Evolutionary conservation across 2,113 vertebrate genomes (phyloP).

Genomic region (Alaudala cheleensis): DNA sequence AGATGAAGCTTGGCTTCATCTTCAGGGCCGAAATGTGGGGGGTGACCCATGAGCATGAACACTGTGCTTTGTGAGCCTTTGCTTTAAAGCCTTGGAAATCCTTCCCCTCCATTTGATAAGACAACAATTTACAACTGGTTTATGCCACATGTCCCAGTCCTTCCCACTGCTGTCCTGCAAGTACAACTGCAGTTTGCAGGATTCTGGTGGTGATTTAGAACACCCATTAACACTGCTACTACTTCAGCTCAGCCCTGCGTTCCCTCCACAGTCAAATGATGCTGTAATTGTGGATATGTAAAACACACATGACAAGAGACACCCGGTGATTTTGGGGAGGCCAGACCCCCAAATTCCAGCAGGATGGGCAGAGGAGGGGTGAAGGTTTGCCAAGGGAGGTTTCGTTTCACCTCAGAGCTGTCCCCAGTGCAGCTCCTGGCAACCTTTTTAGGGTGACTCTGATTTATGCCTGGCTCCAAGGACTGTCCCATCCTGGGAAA

Average conservation of each 20-base stretch:
- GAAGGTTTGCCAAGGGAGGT: not conserved
- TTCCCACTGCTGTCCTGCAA: not conserved
- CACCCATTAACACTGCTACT: not conserved
- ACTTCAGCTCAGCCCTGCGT: not conserved
- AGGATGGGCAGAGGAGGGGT: not conserved
- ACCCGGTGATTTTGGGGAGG: not conserved
- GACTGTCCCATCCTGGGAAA: not conserved
- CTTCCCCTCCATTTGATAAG: not conserved
- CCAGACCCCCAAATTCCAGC: not conserved
- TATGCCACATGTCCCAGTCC: not conserved
- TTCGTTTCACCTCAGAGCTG: not conserved
- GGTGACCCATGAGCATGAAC: rapidly evolving
- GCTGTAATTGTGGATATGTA: not conserved
- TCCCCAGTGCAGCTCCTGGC: not conserved
- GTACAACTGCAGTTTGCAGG: not conserved
- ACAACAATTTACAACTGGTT: not conserved
- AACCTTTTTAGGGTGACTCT: not conserved
- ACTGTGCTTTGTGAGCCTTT: rapidly evolving
- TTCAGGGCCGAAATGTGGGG: not conserved
- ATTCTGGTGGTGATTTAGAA: not conserved
- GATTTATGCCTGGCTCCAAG: not conserved
- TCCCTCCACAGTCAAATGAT: rapidly evolving
- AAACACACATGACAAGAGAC: not conserved
- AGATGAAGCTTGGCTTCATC: no score
- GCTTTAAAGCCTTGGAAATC: not conserved